Base-by-base conservation (phyloP, 2,888 invertebrate species). In the Emmelina monodactyla region DNA sequence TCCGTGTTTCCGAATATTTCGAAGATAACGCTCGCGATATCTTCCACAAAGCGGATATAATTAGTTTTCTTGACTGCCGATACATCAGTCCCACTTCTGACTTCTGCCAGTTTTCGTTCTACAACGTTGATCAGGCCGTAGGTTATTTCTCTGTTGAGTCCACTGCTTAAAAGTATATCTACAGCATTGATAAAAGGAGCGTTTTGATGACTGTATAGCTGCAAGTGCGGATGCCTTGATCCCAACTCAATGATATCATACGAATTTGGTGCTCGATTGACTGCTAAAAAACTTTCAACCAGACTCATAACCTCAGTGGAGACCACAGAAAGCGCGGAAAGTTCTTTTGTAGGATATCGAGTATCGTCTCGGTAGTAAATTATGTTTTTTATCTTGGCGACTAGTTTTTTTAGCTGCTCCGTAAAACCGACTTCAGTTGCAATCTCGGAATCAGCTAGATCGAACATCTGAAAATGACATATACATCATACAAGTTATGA, bases 401-500 rank as follows among this genome's bases (percentile, higher is more conserved):
- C 70, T 32, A 80, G 53, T 49, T 76, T 70, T 14, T 79, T 79
- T 32, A 89, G 72, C 42, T 86, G 85, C 58, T 88, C 85, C 14
- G 87, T 85, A 57, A 88, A 89, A 38, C 82, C 79, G n/a, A 89
- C 82, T 62, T 89, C 88, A 1, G 82, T 82, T 33, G 85, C 85
- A 15, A 89, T 68, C 51, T 82, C 79, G 5, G 84, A 84, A 43
- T 87, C 83, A 35, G 86, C 82, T 51, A 89, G 60, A 50, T 86
- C 83, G 47, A 87, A 89, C 62, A 86, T 86, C 91, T 91, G 80
- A 39, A 82, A 64, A 67, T 35, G 44, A 49, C n/a, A n/a, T n/a
- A n/a, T n/a, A n/a, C n/a, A n/a, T n/a, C n/a, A 48, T 40, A 37
- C 37, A 65, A 40, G 40, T 49, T n/a, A n/a, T n/a, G n/a, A n/a